Conservation (phyloP, 2,797 vertebrate genomes). For the Pantherophis vulpinus region DNA sequence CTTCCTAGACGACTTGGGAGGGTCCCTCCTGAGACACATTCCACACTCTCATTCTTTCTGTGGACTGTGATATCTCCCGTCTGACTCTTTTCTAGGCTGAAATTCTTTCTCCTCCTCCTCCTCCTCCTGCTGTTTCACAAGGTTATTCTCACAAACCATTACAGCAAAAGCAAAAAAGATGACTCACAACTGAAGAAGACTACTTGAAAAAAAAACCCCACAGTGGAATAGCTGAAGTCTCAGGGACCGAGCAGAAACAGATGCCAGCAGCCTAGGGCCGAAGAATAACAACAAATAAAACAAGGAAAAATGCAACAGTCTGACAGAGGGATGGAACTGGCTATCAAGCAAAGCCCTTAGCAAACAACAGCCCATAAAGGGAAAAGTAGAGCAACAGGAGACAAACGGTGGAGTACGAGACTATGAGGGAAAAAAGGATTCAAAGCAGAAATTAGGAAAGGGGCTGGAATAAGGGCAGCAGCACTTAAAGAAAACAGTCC, state of each 20-base stretch:
- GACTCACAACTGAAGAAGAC: neutral
- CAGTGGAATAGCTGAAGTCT: neutral
- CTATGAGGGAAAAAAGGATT: neutral
- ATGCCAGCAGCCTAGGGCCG: neutral
- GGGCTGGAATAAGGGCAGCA: neutral
- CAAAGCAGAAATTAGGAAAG: neutral
- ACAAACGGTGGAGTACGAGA: neutral
- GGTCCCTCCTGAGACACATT: neutral
- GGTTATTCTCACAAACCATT: neutral
- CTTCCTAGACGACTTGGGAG: neutral
- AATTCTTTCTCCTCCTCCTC: neutral
- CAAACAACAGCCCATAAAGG: neutral
- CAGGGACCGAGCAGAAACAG: neutral
- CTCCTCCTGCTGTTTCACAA: neutral
- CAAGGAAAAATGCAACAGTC: neutral
- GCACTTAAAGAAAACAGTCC: neutral
- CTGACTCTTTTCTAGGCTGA: neutral
- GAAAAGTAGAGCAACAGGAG: neutral
- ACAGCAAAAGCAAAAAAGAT: neutral
- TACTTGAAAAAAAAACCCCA: neutral
- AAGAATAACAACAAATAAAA: neutral
- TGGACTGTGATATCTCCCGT: neutral
- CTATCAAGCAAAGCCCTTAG: neutral
- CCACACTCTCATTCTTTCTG: neutral
- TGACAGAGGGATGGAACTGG: neutral